Conservation (phyloP, 2,113 vertebrate genomes). For the Sapayoa aenigma region DNA sequence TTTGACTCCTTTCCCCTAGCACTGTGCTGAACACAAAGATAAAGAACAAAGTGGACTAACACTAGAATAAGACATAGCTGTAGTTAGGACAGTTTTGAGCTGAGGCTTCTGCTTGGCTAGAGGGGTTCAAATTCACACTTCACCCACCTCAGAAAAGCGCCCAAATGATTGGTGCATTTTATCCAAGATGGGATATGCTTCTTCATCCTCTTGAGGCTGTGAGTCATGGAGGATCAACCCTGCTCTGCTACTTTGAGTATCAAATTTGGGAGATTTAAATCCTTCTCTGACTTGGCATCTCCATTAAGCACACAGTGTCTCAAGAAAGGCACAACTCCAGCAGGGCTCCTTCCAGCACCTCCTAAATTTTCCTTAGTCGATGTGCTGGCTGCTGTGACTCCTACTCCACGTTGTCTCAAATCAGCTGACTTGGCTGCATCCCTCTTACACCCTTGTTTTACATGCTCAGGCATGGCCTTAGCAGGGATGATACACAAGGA, state of each 20-base stretch:
- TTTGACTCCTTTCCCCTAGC: neutral
- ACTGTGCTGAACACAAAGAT: neutral
- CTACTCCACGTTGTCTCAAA: neutral
- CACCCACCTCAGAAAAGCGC: neutral
- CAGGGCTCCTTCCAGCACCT: neutral
- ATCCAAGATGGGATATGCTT: neutral
- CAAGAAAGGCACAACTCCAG: neutral
- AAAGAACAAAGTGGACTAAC: neutral
- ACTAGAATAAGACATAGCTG: neutral
- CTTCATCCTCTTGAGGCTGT: neutral
- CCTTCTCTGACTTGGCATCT: neutral
- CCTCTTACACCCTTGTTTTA: neutral
- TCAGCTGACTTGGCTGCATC: neutral
- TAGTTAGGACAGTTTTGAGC: neutral
- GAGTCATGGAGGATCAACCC: neutral
- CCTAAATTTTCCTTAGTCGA: neutral
- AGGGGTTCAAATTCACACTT: neutral
- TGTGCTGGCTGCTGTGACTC: neutral
- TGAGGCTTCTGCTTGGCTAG: neutral
- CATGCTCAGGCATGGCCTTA: neutral
- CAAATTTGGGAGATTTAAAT: neutral
- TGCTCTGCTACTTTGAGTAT: neutral
- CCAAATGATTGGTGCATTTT: neutral
- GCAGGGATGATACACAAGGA: neutral
- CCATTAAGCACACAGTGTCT: neutral